Conservation (phyloP, 2,888 invertebrate genomes). For the Amphimallon solstitiale region DNA sequence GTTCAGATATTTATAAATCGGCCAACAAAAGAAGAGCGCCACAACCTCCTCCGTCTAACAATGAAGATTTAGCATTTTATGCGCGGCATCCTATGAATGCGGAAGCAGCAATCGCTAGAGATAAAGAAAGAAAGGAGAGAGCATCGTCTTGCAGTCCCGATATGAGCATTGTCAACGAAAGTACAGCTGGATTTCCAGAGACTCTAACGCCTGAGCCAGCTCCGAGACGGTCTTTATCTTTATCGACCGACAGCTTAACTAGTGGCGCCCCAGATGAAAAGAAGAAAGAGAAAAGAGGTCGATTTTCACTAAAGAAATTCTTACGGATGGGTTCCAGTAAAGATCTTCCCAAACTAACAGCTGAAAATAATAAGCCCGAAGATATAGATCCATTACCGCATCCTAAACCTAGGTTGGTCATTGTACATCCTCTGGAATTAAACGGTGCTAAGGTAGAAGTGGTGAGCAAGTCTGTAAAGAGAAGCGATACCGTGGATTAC, state of each 20-base stretch:
- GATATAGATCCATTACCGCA: slow-evolving; percentile 69
- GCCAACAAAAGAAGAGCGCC: slow-evolving; percentile 81
- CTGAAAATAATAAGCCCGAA: slow-evolving; percentile 65
- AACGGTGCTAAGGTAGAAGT: slow-evolving; percentile 86
- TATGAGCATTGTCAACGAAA: slow-evolving; percentile 64
- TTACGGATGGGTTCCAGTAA: slow-evolving; percentile 81
- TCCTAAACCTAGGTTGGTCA: slow-evolving; percentile 81
- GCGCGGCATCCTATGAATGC: slow-evolving; percentile 69
- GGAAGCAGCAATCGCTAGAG: slow-evolving; percentile 69
- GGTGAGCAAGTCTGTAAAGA: slow-evolving; percentile 60
- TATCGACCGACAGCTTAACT: slow-evolving; percentile 79
- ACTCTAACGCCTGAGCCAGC: slow-evolving; percentile 69
- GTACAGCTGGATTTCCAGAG: slow-evolving; percentile 48
- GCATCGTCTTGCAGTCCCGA: slow-evolving; percentile 73
- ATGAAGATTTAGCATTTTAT: slow-evolving; percentile 68
- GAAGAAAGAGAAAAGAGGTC: slow-evolving; percentile 75
- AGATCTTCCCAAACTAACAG: slow-evolving; percentile 71
- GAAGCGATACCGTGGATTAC: slow-evolving; percentile 11
- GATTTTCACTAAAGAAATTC: slow-evolving; percentile 86
- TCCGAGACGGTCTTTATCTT: slow-evolving; percentile 75
- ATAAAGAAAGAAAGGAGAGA: slow-evolving; percentile 80
- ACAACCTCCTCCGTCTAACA: slow-evolving; percentile 76
- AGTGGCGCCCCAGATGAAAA: slow-evolving; percentile 59
- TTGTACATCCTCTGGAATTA: slow-evolving; percentile 88
- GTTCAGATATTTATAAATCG: slow-evolving; percentile 59